phyloP scores from a whole-genome alignment of 2,113 vertebrate species.

The Alosa alosa region DNA sequence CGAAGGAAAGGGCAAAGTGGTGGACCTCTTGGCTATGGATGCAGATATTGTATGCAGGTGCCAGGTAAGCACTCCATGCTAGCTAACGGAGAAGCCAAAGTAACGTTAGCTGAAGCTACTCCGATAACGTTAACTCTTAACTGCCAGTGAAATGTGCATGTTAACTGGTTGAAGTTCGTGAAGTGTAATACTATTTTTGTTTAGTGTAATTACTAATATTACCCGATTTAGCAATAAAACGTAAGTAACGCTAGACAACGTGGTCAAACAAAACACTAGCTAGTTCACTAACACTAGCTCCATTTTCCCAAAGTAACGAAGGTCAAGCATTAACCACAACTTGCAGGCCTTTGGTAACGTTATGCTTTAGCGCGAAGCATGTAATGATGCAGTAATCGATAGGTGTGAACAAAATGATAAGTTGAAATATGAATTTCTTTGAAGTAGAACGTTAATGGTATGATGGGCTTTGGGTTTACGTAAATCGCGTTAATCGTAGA shows the following conservation, averaged over 20 bases:
- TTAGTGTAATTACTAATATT: accelerated
- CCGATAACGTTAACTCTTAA: neutral
- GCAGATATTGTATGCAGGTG: conserved; percentile 80
- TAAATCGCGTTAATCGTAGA: too few species aligned
- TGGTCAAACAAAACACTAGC: neutral
- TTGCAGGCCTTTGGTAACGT: neutral
- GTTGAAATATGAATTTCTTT: neutral
- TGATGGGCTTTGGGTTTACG: too few species aligned
- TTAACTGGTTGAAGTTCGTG: neutral
- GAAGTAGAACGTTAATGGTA: neutral
- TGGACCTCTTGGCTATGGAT: conserved; percentile 77
- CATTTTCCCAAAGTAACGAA: neutral
- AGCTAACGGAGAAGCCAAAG: neutral
- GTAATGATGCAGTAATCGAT: neutral
- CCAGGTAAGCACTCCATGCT: conserved; percentile 63
- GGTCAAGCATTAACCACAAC: neutral
- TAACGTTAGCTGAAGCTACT: neutral
- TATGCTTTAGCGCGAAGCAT: neutral
- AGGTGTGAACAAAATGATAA: neutral
- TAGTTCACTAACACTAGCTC: too few species aligned
- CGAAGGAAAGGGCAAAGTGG: conserved; percentile 78
- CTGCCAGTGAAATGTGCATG: neutral
- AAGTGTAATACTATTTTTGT: neutral
- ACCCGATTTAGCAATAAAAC: neutral
- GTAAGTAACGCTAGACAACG: neutral